These are phyloP conservation scores for Drosophila nasuta DNA, from an alignment of 1,140 invertebrate genomes.

Conservation along the genomic window DNA sequence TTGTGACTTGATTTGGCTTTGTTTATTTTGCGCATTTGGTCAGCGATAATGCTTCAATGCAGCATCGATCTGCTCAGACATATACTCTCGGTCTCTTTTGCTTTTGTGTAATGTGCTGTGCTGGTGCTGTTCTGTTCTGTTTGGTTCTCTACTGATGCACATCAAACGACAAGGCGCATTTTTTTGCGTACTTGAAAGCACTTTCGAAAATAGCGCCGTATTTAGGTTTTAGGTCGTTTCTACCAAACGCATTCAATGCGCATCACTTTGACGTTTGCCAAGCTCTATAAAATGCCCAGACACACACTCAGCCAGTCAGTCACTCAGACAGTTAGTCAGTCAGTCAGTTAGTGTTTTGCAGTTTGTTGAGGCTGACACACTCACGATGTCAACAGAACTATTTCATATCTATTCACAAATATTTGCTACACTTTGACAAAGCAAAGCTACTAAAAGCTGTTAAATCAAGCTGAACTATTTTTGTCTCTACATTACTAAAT, in stretches of 20 bases:
- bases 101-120: too few species aligned
- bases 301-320: constrained; percentile 6
- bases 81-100: neutral
- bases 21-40: constrained; percentile 54
- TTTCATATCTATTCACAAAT: constrained; percentile 59
- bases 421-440: constrained; percentile 43
- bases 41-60: constrained; percentile 9
- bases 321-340: constrained; percentile 27
- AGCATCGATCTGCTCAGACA: constrained; percentile 4
- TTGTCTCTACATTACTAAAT: neutral
- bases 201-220: constrained; percentile 64
- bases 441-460: constrained; percentile 22
- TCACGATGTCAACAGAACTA: constrained; percentile 41
- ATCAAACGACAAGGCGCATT: constrained; percentile 58
- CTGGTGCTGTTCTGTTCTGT: constrained; percentile 7
- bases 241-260: constrained; percentile 62
- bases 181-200: constrained; percentile 61
- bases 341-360: constrained; percentile 33
- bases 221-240: constrained; percentile 69
- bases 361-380: constrained; percentile 20
- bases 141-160: constrained; percentile 31
- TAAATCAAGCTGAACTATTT: constrained; percentile 33
- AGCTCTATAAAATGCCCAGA: constrained; percentile 54
- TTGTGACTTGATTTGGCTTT: constrained; percentile 55
- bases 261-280: constrained; percentile 66